Percentiles rank a stretch among this genome's conserved stretches.
Conservation (phyloP, 2,797 vertebrate species). For the Dryobates pubescens region DNA sequence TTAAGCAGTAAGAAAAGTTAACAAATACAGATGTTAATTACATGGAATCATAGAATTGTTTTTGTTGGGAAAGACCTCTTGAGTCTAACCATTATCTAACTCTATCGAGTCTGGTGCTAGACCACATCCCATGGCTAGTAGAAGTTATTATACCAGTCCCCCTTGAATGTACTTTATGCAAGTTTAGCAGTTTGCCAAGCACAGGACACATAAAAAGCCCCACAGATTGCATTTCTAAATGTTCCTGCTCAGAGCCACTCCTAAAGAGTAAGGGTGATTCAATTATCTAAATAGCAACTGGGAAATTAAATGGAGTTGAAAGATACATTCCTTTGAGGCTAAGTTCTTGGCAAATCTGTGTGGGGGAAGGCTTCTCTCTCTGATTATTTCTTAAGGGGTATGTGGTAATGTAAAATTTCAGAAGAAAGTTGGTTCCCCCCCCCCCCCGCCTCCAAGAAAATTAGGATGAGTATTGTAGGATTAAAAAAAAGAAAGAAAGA, state of each 20-base stretch:
- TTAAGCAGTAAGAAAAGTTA: background rate
- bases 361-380: background rate
- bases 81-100: no score
- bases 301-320: conserved; percentile 49
- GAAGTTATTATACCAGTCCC: background rate
- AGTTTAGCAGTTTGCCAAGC: background rate
- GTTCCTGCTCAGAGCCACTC: background rate
- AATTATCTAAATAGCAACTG: conserved; percentile 52
- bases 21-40: background rate
- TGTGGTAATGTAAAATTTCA: background rate
- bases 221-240: background rate
- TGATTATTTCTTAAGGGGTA: background rate
- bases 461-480: background rate
- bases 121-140: background rate
- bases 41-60: no score
- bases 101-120: no score
- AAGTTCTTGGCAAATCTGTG: background rate
- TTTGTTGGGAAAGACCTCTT: no score
- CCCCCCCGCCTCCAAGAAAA: background rate
- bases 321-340: background rate
- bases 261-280: background rate
- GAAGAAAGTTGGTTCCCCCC: background rate
- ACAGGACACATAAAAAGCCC: background rate
- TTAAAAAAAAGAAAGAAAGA: background rate
- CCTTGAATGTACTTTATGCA: background rate